phyloP scores from a whole-genome alignment of 2,797 vertebrate genomes.

The Myiotriccus ornatus region DNA sequence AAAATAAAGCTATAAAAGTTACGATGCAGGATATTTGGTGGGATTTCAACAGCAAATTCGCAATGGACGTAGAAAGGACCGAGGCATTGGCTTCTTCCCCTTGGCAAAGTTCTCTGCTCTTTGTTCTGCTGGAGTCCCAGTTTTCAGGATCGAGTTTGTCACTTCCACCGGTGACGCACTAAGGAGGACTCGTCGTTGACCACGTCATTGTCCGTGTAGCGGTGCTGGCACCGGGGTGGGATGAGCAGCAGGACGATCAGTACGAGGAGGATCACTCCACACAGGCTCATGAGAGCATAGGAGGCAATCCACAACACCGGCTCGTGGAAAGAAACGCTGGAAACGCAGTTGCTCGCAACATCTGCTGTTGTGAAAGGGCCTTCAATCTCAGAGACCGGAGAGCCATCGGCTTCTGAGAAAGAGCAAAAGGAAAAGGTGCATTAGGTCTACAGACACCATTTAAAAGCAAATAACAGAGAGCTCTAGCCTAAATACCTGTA shows the following conservation, averaged over 20 bases:
- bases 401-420: constrained; percentile 78
- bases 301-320: constrained; percentile 90
- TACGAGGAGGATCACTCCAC: constrained; percentile 83
- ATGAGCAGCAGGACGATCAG: constrained; percentile 84
- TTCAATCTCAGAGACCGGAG: constrained; percentile 84
- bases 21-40: constrained; percentile 21
- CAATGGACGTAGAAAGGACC: background rate
- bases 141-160: constrained; percentile 24
- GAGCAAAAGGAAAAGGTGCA: background rate
- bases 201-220: constrained; percentile 72
- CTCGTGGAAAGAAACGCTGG: constrained; percentile 72
- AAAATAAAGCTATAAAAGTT: constrained; percentile 70
- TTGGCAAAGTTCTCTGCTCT: background rate
- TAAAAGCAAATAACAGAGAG: background rate
- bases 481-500: background rate
- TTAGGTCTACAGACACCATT: background rate
- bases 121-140: background rate
- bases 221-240: constrained; percentile 71
- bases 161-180: constrained; percentile 94
- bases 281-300: constrained; percentile 89
- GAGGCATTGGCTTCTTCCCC: constrained; percentile 1
- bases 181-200: constrained; percentile 94
- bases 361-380: constrained; percentile 89
- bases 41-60: constrained; percentile 6
- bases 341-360: constrained; percentile 83